Percentiles rank a stretch among this genome's conserved stretches.
Conservation (phyloP, 2,797 vertebrate genomes). For the Clamator glandarius region DNA sequence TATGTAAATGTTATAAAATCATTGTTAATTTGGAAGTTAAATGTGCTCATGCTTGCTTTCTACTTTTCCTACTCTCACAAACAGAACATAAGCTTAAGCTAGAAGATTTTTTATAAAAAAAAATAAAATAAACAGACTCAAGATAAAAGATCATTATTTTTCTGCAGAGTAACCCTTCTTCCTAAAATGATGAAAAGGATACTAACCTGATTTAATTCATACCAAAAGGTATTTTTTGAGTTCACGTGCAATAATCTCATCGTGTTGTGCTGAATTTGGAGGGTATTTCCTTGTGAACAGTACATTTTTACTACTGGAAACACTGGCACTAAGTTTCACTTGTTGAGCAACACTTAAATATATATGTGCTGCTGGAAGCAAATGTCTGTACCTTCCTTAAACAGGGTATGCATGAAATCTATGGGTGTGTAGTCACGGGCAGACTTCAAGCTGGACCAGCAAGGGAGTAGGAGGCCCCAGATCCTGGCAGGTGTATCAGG, state of each 20-base stretch:
- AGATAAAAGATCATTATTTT: not conserved
- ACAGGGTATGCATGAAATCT: accelerated
- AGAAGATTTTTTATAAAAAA: not conserved
- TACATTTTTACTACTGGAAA: not conserved
- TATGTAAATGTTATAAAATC: not conserved
- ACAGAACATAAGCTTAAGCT: not conserved
- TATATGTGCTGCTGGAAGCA: not conserved
- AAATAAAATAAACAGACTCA: too few relatives aligned
- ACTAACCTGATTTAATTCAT: not conserved
- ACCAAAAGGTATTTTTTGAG: not conserved
- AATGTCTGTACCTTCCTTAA: not conserved
- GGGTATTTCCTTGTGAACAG: not conserved
- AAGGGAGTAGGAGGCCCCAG: not conserved
- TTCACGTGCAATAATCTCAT: not conserved
- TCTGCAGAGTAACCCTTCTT: not conserved
- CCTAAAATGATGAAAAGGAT: not conserved
- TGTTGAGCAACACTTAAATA: not conserved
- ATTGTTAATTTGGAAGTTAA: not conserved
- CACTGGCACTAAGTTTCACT: not conserved
- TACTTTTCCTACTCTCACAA: not conserved
- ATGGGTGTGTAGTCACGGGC: not conserved
- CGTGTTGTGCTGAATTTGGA: not conserved
- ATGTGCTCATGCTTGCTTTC: not conserved
- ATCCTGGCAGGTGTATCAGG: not conserved
- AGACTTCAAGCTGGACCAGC: not conserved